A percentile compares a stretch with the other conserved stretches of the same genome.
These are phyloP conservation scores for Mustelus asterias DNA, from an alignment of 2,113 vertebrate species.

Conservation along the genomic window DNA sequence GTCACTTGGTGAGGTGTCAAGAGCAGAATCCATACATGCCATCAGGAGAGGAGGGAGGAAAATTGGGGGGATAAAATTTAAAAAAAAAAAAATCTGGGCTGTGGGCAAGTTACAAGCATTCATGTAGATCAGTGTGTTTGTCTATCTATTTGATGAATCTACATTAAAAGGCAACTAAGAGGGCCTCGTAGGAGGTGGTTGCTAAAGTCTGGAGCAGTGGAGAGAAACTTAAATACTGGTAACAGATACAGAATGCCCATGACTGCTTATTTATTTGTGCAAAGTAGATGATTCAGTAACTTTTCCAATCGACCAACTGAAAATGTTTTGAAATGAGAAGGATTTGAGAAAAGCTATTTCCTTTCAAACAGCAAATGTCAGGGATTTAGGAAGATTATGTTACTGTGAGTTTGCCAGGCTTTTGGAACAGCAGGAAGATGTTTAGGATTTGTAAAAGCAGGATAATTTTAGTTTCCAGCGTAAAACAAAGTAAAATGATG, in stretches of 20 bases:
- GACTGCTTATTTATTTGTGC: conserved; percentile 5
- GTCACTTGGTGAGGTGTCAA: background rate
- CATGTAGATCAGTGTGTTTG: background rate
- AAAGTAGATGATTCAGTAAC: background rate
- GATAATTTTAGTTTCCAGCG: background rate
- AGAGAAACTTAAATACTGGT: background rate
- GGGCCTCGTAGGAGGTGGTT: background rate
- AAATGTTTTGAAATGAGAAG: background rate
- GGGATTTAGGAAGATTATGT: background rate
- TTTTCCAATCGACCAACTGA: background rate
- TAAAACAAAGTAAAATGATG: background rate
- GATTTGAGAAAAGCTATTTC: conserved; percentile 24
- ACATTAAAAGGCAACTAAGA: background rate
- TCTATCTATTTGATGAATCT: background rate
- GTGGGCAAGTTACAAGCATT: background rate
- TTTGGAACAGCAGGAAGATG: background rate
- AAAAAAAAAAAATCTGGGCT: background rate
- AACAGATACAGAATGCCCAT: background rate
- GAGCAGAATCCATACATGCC: background rate
- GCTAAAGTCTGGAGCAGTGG: background rate
- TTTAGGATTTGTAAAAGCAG: background rate
- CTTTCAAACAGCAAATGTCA: conserved; percentile 6
- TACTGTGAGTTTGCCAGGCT: background rate
- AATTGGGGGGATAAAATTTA: background rate
- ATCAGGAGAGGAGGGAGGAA: background rate